Evolutionary conservation across 2,113 vertebrate genomes (phyloP).

Genomic region (Ammodytes dubius): DNA sequence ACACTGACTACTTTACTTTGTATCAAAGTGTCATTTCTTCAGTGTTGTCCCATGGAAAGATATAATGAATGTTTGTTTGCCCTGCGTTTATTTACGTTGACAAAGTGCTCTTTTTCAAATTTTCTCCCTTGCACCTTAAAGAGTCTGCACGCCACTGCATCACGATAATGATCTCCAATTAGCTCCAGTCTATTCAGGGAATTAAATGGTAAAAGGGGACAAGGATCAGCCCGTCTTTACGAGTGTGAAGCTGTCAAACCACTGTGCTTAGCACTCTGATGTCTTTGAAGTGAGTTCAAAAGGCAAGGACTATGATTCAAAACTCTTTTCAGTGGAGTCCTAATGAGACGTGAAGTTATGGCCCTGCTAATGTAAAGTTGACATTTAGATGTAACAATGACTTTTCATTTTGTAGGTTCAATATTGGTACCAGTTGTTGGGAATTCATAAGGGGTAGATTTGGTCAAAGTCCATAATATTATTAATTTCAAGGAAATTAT

Average conservation of each 20-base stretch:
- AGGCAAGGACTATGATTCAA: constrained; percentile 64
- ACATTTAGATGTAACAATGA: constrained; percentile 55
- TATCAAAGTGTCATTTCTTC: too few species aligned
- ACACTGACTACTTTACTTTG: too few species aligned
- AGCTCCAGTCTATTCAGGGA: constrained; percentile 80
- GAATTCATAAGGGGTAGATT: neutral
- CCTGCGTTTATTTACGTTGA: too few species aligned
- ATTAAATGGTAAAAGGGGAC: constrained; percentile 78
- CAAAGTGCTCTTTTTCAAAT: too few species aligned
- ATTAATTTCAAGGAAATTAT: too few species aligned
- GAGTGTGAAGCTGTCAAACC: constrained; percentile 65
- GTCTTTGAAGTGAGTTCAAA: constrained; percentile 76
- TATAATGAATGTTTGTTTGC: too few species aligned
- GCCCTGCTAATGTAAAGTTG: constrained; percentile 46
- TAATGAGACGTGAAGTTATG: constrained; percentile 62
- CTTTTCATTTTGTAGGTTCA: constrained; percentile 43
- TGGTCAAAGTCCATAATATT: too few species aligned
- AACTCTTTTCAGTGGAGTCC: constrained; percentile 53
- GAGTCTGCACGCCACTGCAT: constrained; percentile 72
- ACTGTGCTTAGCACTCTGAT: constrained; percentile 64
- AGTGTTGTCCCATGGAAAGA: too few species aligned
- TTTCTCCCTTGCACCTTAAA: too few species aligned
- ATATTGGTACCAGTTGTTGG: constrained; percentile 27
- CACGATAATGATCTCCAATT: constrained; percentile 82
- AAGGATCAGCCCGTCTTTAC: constrained; percentile 75